These are phyloP conservation scores for Petrocephalus microphthalmus DNA, from an alignment of 2,113 vertebrate species.

Conservation along the genomic window DNA sequence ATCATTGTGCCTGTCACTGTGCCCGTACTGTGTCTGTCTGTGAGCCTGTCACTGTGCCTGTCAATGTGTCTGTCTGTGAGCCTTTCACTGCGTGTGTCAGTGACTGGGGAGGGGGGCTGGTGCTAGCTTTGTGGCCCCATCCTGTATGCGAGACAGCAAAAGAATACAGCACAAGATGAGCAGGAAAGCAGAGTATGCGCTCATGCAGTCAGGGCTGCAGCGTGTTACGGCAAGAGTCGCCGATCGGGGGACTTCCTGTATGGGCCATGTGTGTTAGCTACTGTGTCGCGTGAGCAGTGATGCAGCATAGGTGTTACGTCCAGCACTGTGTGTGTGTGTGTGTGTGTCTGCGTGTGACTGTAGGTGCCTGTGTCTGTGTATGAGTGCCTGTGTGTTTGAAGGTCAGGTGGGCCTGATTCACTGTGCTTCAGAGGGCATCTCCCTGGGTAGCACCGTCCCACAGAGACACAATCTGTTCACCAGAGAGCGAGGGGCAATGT, in stretches of 20 bases:
- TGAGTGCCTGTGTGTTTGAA: conserved; percentile 25
- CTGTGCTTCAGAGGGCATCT: conserved; percentile 50
- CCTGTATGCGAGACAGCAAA: not conserved
- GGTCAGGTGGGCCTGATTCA: conserved; percentile 30
- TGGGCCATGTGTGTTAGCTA: not conserved
- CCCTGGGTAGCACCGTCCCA: conserved; percentile 67
- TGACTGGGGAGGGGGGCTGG: not conserved
- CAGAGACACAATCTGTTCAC: conserved; percentile 73
- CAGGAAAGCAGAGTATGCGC: not conserved
- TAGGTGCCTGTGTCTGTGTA: conserved; percentile 7
- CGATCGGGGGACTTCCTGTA: not conserved
- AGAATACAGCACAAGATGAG: not conserved
- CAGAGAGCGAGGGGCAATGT: conserved; percentile 43
- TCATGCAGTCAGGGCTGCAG: not conserved
- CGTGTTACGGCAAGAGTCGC: not conserved
- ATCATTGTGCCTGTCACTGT: conserved; percentile 21
- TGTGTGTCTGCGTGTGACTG: not conserved
- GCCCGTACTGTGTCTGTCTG: conserved; percentile 23
- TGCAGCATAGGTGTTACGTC: not conserved
- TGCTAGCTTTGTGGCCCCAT: not conserved
- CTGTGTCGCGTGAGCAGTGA: not conserved
- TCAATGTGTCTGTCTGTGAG: not conserved
- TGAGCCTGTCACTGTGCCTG: not conserved
- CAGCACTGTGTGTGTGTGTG: not conserved
- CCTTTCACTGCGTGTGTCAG: no score